Evolutionary conservation across 1,140 invertebrate genomes (phyloP).

Genomic region (Monochamus saltuarius): DNA sequence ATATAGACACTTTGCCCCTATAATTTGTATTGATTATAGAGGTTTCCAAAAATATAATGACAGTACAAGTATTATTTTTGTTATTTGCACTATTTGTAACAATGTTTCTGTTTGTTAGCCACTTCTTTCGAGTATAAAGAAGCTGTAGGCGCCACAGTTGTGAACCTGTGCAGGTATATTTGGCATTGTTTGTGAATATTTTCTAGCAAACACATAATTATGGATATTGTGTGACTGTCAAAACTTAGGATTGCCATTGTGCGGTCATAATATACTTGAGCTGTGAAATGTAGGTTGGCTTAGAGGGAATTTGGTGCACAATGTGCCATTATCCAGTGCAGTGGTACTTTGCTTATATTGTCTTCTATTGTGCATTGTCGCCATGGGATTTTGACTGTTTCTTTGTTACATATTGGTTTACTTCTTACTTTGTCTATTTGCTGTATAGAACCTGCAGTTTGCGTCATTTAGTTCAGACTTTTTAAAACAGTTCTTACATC

Average conservation of each 20-base stretch:
- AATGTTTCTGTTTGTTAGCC: too few relatives aligned
- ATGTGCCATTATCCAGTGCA: not conserved
- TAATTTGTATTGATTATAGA: too few relatives aligned
- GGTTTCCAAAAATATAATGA: too few relatives aligned
- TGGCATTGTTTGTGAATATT: slow-evolving; percentile 27
- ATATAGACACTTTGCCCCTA: too few relatives aligned
- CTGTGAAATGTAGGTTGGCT: slow-evolving; percentile 22
- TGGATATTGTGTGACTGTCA: slow-evolving; percentile 28
- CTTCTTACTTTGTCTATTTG: not conserved
- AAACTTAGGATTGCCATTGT: slow-evolving; percentile 31
- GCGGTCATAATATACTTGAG: not conserved
- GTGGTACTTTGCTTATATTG: not conserved
- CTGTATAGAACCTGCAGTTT: too few relatives aligned
- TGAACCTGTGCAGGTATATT: slow-evolving; percentile 12
- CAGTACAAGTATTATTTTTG: too few relatives aligned
- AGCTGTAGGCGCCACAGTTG: not conserved
- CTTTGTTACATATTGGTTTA: slow-evolving; percentile 32
- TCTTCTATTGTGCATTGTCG: slow-evolving; percentile 9
- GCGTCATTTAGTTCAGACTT: too few relatives aligned
- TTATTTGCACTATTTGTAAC: too few relatives aligned
- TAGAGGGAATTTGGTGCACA: too few relatives aligned
- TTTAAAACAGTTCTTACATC: too few relatives aligned
- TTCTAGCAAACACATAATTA: slow-evolving; percentile 29
- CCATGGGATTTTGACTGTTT: slow-evolving; percentile 26
- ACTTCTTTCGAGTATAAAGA: too few relatives aligned